These are phyloP conservation scores for Zaprionus bogoriensis DNA, from an alignment of 2,888 invertebrate species.

Conservation along the genomic window DNA sequence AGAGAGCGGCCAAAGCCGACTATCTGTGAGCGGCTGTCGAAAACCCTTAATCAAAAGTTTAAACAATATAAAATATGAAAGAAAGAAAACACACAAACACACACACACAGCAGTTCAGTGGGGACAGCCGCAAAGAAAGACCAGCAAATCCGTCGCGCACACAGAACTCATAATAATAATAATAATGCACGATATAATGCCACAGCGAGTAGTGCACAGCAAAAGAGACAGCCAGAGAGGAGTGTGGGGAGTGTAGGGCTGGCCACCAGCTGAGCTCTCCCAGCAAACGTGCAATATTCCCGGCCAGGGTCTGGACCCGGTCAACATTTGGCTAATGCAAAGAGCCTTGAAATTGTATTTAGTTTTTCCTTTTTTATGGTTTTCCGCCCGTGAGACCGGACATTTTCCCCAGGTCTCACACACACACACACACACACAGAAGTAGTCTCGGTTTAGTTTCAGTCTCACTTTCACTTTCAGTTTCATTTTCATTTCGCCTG, in stretches of 20 bases:
- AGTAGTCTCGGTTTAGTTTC: conserved; percentile 29
- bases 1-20: conserved; percentile 5
- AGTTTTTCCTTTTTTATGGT: conserved; percentile 16
- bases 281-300: conserved; percentile 3
- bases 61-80: conserved; percentile 73
- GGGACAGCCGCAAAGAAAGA: conserved; percentile 41
- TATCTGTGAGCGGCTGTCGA: conserved; percentile 41
- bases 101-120: conserved; percentile 14
- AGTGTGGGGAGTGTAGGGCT: conserved; percentile 8
- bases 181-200: conserved; percentile 48
- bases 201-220: conserved; percentile 2
- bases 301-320: conserved; percentile 2
- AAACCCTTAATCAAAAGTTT: conserved; percentile 74
- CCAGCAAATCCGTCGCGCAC: conserved; percentile 50
- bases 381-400: no score
- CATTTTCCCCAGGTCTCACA: not conserved
- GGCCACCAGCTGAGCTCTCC: conserved; percentile 40
- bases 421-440: not conserved
- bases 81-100: not conserved
- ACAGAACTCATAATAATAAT: conserved; percentile 55
- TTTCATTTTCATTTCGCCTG: conserved; percentile 26
- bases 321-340: conserved; percentile 62
- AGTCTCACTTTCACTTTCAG: conserved; percentile 20
- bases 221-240: not conserved
- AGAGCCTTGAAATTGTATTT: conserved; percentile 65